Evolutionary conservation across 1,140 invertebrate species (phyloP).

Genomic region (Meloidogyne floridensis): DNA sequence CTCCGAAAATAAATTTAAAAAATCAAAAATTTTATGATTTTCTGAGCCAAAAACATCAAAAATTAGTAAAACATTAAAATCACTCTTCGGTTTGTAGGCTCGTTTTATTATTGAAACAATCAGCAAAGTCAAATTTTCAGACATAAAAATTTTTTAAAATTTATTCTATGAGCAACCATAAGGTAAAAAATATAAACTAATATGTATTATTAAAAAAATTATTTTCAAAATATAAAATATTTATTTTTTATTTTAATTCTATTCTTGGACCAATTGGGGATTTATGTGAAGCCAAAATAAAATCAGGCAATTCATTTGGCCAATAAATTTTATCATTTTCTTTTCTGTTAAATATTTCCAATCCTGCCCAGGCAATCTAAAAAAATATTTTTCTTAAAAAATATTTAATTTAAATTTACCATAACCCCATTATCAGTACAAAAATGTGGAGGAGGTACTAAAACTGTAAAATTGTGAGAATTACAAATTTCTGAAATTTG

Average conservation of each 20-base stretch:
- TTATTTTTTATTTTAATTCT: background rate
- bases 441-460: constrained; percentile 21
- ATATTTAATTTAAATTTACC: background rate
- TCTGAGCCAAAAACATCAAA: no score
- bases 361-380: constrained; percentile 1
- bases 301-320: background rate
- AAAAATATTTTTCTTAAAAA: background rate
- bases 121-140: no score
- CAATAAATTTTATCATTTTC: background rate
- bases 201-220: no score
- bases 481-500: background rate
- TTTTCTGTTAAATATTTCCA: background rate
- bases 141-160: no score
- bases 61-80: no score
- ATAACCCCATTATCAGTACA: constrained; percentile 29
- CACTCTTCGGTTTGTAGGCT: no score
- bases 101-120: no score
- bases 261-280: background rate
- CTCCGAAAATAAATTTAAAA: no score
- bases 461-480: background rate
- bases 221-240: no score
- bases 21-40: no score
- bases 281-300: background rate
- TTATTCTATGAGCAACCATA: no score
- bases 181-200: no score